A percentile compares a stretch with the other conserved stretches of the same genome.
Conservation (phyloP, 2,888 invertebrate species). For the Orthonychiurus folsomi region DNA sequence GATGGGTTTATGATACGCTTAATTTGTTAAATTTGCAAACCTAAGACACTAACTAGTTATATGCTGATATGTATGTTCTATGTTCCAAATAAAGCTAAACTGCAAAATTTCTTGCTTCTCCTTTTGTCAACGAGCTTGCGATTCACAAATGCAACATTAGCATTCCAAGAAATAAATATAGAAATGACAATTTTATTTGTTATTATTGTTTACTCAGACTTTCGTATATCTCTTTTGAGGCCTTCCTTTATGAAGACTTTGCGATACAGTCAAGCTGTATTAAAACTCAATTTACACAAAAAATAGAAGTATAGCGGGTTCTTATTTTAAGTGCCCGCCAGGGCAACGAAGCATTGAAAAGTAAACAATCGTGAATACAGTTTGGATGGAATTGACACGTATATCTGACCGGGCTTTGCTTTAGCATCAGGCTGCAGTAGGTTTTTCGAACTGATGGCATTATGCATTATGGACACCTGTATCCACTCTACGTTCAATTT, state of each 20-base stretch:
- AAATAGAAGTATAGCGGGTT: too few relatives aligned
- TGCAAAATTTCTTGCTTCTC: conserved; percentile 38
- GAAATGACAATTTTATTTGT: conserved; percentile 42
- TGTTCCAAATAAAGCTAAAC: conserved; percentile 41
- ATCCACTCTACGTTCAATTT: too few relatives aligned
- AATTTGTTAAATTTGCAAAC: too few relatives aligned
- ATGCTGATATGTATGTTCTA: conserved; percentile 43
- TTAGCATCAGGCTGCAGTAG: too few relatives aligned
- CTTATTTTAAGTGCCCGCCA: too few relatives aligned
- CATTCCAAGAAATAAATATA: conserved; percentile 42
- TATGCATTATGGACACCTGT: too few relatives aligned
- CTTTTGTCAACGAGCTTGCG: conserved; percentile 41
- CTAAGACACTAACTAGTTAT: conserved; percentile 42
- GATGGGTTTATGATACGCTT: too few relatives aligned
- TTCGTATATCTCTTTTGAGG: conserved; percentile 45
- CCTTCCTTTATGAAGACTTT: conserved; percentile 47
- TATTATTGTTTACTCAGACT: conserved; percentile 44
- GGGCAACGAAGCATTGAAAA: too few relatives aligned
- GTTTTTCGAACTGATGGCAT: too few relatives aligned
- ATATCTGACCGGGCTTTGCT: too few relatives aligned
- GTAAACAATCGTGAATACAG: too few relatives aligned
- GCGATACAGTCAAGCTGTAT: conserved; percentile 44
- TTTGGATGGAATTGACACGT: too few relatives aligned
- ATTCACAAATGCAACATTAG: conserved; percentile 40
- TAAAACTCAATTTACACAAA: conserved; percentile 47